These are phyloP conservation scores for Griposia aprilina DNA, from an alignment of 2,888 invertebrate species.

Conservation along the genomic window DNA sequence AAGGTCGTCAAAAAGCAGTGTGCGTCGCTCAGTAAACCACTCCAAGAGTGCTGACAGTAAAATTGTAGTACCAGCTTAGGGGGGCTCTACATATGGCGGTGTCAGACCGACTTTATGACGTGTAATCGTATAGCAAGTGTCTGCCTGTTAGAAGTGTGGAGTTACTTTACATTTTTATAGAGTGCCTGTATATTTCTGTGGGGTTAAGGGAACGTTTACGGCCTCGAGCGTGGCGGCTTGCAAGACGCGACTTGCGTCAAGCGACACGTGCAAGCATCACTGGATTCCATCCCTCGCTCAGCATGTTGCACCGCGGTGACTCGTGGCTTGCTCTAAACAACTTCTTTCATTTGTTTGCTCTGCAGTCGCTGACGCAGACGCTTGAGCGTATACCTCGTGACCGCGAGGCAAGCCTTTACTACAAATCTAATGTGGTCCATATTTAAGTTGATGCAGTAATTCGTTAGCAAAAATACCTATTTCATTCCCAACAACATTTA, in stretches of 20 bases:
- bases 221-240: background rate
- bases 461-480: background rate
- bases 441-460: background rate
- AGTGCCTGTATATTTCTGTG: slow-evolving; percentile 5
- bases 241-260: background rate
- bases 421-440: background rate
- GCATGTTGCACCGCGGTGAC: background rate
- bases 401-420: too few relatives aligned
- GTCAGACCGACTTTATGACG: slow-evolving; percentile 40
- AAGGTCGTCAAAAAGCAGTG: slow-evolving; percentile 57
- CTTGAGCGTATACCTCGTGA: background rate
- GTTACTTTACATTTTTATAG: slow-evolving; percentile 54
- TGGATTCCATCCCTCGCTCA: background rate
- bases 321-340: background rate
- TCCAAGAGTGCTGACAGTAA: slow-evolving; percentile 52
- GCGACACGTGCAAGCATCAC: too few relatives aligned
- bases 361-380: background rate
- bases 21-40: slow-evolving; percentile 35
- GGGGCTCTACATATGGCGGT: slow-evolving; percentile 43
- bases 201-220: background rate
- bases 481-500: too few relatives aligned
- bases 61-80: slow-evolving; percentile 58
- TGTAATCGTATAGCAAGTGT: slow-evolving; percentile 53
- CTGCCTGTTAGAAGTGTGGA: slow-evolving; percentile 40
- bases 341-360: background rate